A percentile compares a stretch with the other conserved stretches of the same genome.
Evolutionary conservation across 2,113 vertebrate species (phyloP).

Genomic region (Axis porcinus): DNA sequence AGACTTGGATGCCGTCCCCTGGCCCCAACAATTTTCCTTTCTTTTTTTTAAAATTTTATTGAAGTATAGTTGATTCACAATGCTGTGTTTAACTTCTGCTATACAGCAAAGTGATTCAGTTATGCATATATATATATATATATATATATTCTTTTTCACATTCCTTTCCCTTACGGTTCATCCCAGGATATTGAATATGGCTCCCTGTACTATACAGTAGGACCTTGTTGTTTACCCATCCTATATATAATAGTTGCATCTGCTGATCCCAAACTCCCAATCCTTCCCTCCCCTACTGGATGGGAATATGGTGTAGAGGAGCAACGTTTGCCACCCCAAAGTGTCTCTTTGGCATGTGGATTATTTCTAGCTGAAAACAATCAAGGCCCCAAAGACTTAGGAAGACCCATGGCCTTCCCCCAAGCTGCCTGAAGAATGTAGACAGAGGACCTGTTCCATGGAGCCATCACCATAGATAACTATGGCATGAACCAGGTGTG

Average conservation of each 20-base stretch:
- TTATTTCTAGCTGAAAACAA: neutral
- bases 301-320: neutral
- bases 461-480: neutral
- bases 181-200: neutral
- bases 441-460: neutral
- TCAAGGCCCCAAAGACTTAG: neutral
- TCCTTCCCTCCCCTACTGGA: neutral
- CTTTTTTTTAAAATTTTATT: neutral
- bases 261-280: neutral
- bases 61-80: neutral
- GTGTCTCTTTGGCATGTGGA: neutral
- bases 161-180: neutral
- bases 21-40: neutral
- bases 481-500: neutral
- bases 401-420: neutral
- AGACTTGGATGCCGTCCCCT: neutral
- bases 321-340: neutral
- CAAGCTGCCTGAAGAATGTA: neutral
- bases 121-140: neutral
- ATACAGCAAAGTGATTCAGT: neutral
- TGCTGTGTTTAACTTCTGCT: neutral
- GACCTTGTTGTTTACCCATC: neutral
- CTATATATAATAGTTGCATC: neutral
- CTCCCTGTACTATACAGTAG: neutral
- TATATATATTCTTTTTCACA: neutral